These are phyloP conservation scores for Oryzaephilus surinamensis DNA, from an alignment of 1,140 invertebrate species.

Conservation along the genomic window DNA sequence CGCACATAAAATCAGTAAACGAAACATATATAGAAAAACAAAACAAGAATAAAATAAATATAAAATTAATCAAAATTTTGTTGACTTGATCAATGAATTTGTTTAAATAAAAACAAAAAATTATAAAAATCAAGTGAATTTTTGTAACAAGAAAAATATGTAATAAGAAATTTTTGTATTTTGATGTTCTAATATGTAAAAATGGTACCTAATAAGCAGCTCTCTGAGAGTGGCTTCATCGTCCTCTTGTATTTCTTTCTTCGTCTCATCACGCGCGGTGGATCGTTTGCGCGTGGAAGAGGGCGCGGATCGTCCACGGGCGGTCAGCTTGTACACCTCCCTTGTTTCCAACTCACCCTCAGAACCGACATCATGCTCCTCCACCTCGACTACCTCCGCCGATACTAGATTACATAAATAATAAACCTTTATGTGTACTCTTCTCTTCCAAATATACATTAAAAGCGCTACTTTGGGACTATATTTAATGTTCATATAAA, in stretches of 20 bases:
- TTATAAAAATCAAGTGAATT: too few species aligned
- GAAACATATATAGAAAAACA: constrained; percentile 5
- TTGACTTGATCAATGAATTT: too few species aligned
- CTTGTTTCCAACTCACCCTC: constrained; percentile 29
- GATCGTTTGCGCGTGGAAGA: constrained; percentile 18
- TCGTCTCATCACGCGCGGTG: constrained; percentile 34
- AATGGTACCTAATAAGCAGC: constrained; percentile 69
- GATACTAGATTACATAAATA: too few species aligned
- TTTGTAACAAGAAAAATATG: too few species aligned
- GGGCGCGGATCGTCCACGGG: constrained; percentile 24
- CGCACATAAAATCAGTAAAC: too few species aligned
- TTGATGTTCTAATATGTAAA: background rate
- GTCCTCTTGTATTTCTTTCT: constrained; percentile 53
- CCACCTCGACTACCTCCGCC: constrained; percentile 35
- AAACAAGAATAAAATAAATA: background rate
- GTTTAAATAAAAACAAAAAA: too few species aligned
- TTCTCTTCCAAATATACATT: too few species aligned
- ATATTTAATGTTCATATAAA: too few species aligned
- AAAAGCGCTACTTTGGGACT: too few species aligned
- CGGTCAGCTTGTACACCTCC: constrained; percentile 34
- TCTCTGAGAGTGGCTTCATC: constrained; percentile 76
- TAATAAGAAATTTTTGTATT: too few species aligned
- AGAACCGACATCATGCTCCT: constrained; percentile 33
- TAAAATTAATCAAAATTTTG: background rate
- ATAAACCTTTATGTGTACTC: too few species aligned